Conservation (phyloP, 2,797 vertebrate genomes). For the Tangara arthus region DNA sequence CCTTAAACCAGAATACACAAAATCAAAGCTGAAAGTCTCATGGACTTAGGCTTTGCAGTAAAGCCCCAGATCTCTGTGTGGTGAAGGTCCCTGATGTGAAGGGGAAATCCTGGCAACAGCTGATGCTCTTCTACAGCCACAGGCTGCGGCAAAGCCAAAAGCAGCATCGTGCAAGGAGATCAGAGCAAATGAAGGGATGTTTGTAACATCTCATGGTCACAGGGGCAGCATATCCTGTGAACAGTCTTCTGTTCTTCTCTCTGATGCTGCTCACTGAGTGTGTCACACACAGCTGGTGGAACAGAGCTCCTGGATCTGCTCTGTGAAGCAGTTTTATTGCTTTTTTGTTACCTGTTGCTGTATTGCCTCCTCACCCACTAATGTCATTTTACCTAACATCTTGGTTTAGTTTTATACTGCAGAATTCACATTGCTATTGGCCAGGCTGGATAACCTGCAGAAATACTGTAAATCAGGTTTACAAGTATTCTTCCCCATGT, state of each 20-base stretch:
- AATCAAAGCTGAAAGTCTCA: not conserved
- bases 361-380: not conserved
- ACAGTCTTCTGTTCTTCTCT: not conserved
- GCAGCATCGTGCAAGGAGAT: not conserved
- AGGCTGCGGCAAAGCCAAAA: not conserved
- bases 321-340: not conserved
- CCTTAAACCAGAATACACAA: not conserved
- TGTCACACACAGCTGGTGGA: not conserved
- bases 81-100: not conserved
- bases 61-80: rapidly evolving
- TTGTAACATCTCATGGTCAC: not conserved
- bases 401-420: not conserved
- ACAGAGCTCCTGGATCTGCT: not conserved
- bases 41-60: not conserved
- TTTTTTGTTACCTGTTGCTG: not conserved
- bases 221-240: not conserved
- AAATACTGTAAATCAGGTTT: slow-evolving; percentile 20
- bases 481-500: not conserved
- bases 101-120: not conserved
- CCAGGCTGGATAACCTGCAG: not conserved
- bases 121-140: not conserved
- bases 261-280: not conserved
- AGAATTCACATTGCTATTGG: not conserved
- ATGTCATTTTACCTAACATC: not conserved
- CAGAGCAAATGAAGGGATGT: not conserved